Evolutionary conservation across 23 tunicate genomes (phyloP).

Genomic region (Halocynthia aurantium): DNA sequence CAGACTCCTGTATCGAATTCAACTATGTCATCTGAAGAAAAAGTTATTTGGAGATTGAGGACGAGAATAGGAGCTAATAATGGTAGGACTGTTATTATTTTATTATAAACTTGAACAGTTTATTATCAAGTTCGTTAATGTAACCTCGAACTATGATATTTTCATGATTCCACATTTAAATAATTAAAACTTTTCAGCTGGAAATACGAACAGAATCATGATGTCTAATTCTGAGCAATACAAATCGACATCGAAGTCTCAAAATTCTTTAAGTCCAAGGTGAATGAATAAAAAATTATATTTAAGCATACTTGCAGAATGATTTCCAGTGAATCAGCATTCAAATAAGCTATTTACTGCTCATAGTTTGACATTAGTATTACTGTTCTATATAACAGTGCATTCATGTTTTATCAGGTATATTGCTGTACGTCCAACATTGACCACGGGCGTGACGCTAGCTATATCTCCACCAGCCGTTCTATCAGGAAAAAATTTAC

Average conservation of each 20-base stretch:
- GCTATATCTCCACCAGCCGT: conserved; percentile 13
- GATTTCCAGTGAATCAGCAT: background rate
- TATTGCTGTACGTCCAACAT: conserved; percentile 14
- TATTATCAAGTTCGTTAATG: background rate
- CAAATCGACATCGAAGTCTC: no score
- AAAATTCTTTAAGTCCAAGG: no score
- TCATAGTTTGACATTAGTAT: background rate
- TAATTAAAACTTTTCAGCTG: no score
- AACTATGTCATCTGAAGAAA: conserved; percentile 46
- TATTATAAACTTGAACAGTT: background rate
- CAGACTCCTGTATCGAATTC: conserved; percentile 48
- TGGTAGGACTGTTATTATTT: background rate
- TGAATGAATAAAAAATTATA: background rate
- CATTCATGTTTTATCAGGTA: conserved; percentile 12
- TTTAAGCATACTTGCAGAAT: background rate
- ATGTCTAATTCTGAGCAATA: no score
- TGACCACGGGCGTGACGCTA: conserved; percentile 13
- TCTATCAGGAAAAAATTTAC: conserved; percentile 22
- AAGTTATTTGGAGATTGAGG: conserved; percentile 84
- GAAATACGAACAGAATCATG: no score
- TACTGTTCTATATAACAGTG: background rate
- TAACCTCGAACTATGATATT: no score
- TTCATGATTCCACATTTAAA: no score
- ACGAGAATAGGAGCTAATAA: conserved; percentile 31
- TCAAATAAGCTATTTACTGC: background rate